Evolutionary conservation across 35 echinoderm and acorn worm genomes (phyloP).

Genomic region (Apostichopus parvimensis): DNA sequence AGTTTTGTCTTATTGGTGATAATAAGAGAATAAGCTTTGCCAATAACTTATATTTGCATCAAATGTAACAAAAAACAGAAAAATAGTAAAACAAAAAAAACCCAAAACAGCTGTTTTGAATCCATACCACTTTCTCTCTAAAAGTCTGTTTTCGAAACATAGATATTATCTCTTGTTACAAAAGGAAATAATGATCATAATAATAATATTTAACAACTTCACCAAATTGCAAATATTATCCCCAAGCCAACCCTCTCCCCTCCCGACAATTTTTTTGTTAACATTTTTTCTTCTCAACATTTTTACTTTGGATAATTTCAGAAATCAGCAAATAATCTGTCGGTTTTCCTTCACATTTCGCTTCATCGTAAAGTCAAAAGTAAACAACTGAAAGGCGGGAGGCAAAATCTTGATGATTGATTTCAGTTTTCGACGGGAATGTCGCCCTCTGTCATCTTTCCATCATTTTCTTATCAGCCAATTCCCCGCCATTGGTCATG

Average conservation of each 20-base stretch:
- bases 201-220: too few species aligned
- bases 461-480: neutral
- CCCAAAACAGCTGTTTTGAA: neutral
- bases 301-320: too few species aligned
- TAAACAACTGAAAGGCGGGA: conserved; percentile 3
- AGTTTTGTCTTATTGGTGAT: neutral
- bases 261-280: too few species aligned
- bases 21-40: neutral
- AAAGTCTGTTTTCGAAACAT: too few species aligned
- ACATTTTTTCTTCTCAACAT: too few species aligned
- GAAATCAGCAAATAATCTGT: too few species aligned
- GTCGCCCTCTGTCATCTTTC: conserved; percentile 15
- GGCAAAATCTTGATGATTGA: neutral
- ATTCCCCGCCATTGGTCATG: conserved; percentile 17
- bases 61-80: neutral
- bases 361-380: neutral
- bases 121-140: neutral
- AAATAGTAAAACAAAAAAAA: neutral
- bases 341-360: too few species aligned
- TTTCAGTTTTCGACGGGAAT: neutral
- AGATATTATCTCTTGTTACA: too few species aligned
- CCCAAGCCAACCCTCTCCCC: too few species aligned
- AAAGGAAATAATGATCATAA: too few species aligned
- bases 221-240: too few species aligned
- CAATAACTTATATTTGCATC: neutral